Evolutionary conservation across 64 coral and sea anemone genomes (phyloP), one percentile per base, ranked within the genome.

Genomic region (Porites lutea): DNA sequence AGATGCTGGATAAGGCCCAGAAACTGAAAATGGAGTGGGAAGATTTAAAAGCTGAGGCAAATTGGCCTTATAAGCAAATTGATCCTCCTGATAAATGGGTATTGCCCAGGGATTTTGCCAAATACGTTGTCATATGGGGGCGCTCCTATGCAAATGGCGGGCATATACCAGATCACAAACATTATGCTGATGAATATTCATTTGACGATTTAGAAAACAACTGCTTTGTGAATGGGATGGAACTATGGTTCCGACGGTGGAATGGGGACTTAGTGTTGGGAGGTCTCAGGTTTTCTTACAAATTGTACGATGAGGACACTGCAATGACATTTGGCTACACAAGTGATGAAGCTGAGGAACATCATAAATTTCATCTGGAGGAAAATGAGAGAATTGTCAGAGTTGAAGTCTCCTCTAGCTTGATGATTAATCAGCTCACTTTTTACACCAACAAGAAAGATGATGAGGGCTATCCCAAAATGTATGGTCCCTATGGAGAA

Each of bases 161-260:
- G 13, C 71, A 86, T 0, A 73, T 95, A 10, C 6, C 89, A 61
- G 92, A 89, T 64, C 23, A 59, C 50, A 62, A 14, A 61, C 14
- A 62, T 13, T 95, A 89, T 47, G 15, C 70, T 74, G 89, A 95
- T n/a, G 27, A 88, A 37, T 13, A 79, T 19, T 20, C 50, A 79
- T 71, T 73, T 47, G 60, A 83, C 66, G 23, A 59, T 86, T 16
- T 72, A 49, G 79, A 86, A 18, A 75, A 53, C 50, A 77, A 88
- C 37, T 19, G 71, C 13, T 98, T 57, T 59, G 72, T 98, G 14
- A 88, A 84, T 52, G 96, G 96, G 69, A 98, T 98, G 93, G 87
- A 95, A 61, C 61, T 98, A 0, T 98, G 96, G 96, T 92, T 95
- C 74, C 96, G 96, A 11, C 45, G 63, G 5, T 98, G 96, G 96